These are phyloP conservation scores for Podarcis siculus DNA, from an alignment of 2,797 vertebrate species.

Conservation along the genomic window DNA sequence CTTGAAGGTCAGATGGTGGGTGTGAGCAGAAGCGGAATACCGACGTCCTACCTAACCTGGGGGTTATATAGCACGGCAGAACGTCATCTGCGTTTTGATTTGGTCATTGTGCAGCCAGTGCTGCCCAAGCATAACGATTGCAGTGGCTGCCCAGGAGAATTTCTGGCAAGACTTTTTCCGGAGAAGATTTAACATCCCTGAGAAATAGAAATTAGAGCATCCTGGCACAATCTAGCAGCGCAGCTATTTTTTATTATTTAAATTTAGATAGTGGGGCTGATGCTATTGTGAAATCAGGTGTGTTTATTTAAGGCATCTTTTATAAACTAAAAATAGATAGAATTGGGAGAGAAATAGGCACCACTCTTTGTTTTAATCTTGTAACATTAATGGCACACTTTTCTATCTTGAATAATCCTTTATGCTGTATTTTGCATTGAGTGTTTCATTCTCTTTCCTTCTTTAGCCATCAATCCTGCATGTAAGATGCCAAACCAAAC, in stretches of 20 bases:
- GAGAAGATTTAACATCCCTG: not conserved
- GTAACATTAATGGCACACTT: not conserved
- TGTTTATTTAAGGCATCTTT: constrained; percentile 7
- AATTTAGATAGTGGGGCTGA: not conserved
- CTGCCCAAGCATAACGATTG: not conserved
- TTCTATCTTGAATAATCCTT: fast-evolving
- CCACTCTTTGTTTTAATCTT: not conserved
- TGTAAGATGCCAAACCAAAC: not conserved
- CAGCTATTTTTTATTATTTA: not conserved
- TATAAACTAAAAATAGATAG: fast-evolving
- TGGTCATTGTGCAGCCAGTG: not conserved
- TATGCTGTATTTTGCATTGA: not conserved
- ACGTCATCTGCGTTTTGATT: not conserved
- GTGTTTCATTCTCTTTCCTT: not conserved
- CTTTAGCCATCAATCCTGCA: not conserved
- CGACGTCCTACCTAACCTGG: not conserved
- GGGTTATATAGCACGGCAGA: not conserved
- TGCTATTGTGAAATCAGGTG: not conserved
- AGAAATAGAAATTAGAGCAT: not conserved
- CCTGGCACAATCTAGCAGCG: not conserved
- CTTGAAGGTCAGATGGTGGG: constrained; percentile 65
- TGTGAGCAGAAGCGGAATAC: fast-evolving
- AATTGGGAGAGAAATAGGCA: fast-evolving
- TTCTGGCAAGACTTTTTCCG: not conserved
- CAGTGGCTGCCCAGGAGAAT: not conserved